phyloP scores from a whole-genome alignment of 2,797 vertebrate species.

The Ceryle rudis region DNA sequence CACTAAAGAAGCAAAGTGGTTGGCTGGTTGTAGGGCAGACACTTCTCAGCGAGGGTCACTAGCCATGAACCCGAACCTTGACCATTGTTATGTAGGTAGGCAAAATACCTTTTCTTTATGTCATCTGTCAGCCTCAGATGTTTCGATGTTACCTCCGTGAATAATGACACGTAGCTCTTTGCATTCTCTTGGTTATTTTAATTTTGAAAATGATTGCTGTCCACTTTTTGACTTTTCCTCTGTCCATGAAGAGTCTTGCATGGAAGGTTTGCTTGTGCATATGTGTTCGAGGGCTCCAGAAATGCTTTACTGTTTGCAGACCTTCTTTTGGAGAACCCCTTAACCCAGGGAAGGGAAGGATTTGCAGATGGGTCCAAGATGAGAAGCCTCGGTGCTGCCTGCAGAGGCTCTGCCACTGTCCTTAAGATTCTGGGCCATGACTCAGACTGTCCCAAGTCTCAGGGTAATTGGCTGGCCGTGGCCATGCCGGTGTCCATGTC shows the following conservation, averaged over 20 bases:
- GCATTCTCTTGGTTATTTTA: constrained; percentile 58
- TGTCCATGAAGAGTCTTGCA: constrained; percentile 8
- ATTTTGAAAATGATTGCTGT: constrained; percentile 41
- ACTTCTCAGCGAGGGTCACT: constrained; percentile 94
- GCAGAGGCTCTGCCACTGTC: neutral
- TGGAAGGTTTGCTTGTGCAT: constrained; percentile 2
- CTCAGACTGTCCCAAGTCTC: neutral
- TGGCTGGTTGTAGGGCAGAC: constrained; percentile 96
- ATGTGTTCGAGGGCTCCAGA: constrained; percentile 70
- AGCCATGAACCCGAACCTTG: constrained; percentile 92
- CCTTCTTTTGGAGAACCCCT: neutral
- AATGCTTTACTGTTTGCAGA: neutral
- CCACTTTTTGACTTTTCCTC: constrained; percentile 16
- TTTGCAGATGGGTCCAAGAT: neutral
- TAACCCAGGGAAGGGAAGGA: neutral
- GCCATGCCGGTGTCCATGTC: neutral
- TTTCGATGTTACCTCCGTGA: constrained; percentile 74
- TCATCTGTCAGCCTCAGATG: constrained; percentile 76
- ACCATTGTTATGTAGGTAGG: constrained; percentile 98
- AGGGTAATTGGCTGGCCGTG: neutral
- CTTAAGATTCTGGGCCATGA: neutral
- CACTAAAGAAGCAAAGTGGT: constrained; percentile 90
- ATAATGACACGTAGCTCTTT: constrained; percentile 74
- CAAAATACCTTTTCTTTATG: constrained; percentile 89
- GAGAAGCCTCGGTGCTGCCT: neutral